Evolutionary conservation across 1,140 invertebrate species (phyloP).

Genomic region (Anastrepha ludens): DNA sequence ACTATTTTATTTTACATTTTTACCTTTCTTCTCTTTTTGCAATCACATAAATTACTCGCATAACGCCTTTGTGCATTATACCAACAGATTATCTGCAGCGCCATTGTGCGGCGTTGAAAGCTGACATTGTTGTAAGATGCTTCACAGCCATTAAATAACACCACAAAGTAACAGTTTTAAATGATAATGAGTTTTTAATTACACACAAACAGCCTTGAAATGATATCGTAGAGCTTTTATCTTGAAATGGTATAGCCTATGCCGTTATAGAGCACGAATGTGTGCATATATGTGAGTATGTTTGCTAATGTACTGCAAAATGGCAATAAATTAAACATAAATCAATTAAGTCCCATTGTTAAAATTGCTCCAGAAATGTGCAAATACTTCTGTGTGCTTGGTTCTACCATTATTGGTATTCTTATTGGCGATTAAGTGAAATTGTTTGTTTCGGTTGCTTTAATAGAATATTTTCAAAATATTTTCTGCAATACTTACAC

Average conservation of each 20-base stretch:
- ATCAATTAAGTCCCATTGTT: not conserved
- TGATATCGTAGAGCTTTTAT: not conserved
- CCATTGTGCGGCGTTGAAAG: constrained; percentile 31
- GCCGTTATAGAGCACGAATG: not conserved
- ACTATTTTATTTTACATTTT: too few relatives aligned
- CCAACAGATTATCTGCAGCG: not conserved
- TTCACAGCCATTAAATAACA: constrained; percentile 27
- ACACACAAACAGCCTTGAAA: constrained; percentile 14
- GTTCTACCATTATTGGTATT: not conserved
- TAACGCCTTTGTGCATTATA: not conserved
- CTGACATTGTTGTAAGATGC: constrained; percentile 29
- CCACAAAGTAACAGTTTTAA: constrained; percentile 37
- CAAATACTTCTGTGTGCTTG: not conserved
- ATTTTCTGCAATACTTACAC: not conserved
- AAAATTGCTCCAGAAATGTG: not conserved
- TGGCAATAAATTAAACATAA: not conserved
- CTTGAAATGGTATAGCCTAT: constrained; percentile 3
- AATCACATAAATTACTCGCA: not conserved
- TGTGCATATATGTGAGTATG: not conserved
- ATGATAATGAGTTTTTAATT: constrained; percentile 50
- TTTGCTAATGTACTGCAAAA: not conserved
- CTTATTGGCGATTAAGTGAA: not conserved
- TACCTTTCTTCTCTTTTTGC: not conserved
- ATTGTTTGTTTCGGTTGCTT: not conserved
- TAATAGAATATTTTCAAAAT: too few relatives aligned